Evolutionary conservation across 2,113 vertebrate genomes (phyloP).

Genomic region (Himantopus leucocephalus): DNA sequence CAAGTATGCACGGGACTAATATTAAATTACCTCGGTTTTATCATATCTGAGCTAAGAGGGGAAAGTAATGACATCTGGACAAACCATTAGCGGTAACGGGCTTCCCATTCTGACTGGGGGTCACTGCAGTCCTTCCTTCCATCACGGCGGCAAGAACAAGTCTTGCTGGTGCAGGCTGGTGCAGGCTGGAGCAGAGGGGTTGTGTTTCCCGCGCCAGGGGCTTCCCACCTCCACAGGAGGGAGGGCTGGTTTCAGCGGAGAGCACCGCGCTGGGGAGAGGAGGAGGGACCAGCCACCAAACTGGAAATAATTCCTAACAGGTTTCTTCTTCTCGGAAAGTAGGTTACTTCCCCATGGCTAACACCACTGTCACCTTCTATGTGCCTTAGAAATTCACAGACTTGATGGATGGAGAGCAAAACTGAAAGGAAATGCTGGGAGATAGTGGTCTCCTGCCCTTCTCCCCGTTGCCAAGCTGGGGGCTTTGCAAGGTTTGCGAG

Average conservation of each 20-base stretch:
- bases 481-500: not conserved
- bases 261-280: not conserved
- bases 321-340: not conserved
- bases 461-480: not conserved
- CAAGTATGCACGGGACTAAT: not conserved
- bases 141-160: not conserved
- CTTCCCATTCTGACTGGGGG: not conserved
- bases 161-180: not conserved
- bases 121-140: not conserved
- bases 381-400: not conserved
- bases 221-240: not conserved
- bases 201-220: not conserved
- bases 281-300: not conserved
- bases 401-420: not conserved
- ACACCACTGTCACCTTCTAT: not conserved
- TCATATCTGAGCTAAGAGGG: not conserved
- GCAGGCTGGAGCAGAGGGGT: not conserved
- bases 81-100: not conserved
- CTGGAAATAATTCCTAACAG: not conserved
- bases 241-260: not conserved
- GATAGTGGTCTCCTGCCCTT: not conserved
- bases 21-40: not conserved
- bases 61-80: not conserved
- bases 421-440: not conserved
- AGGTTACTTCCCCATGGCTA: not conserved